Conservation (phyloP, 2,113 vertebrate genomes). For the Azemiops feae region DNA sequence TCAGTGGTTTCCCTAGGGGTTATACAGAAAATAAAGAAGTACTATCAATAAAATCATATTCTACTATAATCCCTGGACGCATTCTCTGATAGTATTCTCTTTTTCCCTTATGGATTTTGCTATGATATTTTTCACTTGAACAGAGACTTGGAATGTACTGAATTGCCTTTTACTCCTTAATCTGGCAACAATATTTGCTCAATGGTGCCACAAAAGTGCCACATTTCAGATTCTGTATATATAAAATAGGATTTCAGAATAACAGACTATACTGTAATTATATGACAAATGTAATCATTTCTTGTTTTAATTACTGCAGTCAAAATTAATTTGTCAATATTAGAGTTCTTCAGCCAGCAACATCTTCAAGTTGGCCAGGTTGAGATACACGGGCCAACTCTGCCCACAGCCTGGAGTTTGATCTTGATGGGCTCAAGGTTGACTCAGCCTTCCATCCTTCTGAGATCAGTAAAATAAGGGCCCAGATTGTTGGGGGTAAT, state of each 20-base stretch:
- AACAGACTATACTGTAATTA: not conserved
- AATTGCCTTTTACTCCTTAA: not conserved
- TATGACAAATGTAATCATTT: not conserved
- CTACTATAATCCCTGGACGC: not conserved
- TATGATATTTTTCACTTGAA: not conserved
- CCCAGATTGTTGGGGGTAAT: not conserved
- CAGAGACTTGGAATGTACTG: not conserved
- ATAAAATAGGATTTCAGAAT: not conserved
- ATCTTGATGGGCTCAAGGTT: not conserved
- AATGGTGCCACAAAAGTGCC: not conserved
- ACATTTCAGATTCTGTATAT: not conserved
- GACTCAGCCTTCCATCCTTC: not conserved
- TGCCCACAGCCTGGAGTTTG: not conserved
- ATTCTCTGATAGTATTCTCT: not conserved
- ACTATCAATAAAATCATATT: not conserved
- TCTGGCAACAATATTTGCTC: not conserved
- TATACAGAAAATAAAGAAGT: not conserved
- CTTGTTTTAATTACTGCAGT: not conserved
- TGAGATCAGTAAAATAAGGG: not conserved
- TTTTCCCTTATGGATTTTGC: not conserved
- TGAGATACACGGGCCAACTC: not conserved
- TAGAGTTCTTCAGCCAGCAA: not conserved
- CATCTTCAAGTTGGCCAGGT: not conserved
- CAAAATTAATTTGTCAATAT: not conserved
- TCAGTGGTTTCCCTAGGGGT: not conserved